A percentile compares a stretch with the other conserved stretches of the same genome.
These are phyloP conservation scores for Azemiops feae DNA, from an alignment of 2,113 vertebrate species.

Conservation along the genomic window DNA sequence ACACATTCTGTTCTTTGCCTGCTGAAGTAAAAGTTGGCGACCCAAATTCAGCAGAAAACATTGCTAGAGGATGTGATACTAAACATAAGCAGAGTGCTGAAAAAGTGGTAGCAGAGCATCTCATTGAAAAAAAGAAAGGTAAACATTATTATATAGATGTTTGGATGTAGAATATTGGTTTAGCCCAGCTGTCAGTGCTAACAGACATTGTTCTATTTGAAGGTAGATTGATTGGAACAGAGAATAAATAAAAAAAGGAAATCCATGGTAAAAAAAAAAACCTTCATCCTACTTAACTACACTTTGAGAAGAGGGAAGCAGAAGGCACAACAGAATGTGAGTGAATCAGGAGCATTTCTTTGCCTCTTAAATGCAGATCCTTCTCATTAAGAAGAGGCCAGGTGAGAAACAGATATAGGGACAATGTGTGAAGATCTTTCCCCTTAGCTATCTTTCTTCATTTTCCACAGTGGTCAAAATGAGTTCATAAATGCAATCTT, in stretches of 20 bases:
- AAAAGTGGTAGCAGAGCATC: neutral
- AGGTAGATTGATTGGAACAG: neutral
- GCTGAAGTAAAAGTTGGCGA: neutral
- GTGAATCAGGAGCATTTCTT: neutral
- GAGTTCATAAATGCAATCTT: neutral
- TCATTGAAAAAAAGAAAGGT: neutral
- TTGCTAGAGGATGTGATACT: neutral
- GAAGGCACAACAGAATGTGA: neutral
- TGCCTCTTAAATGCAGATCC: neutral
- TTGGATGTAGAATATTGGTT: neutral
- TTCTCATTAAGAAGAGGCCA: neutral
- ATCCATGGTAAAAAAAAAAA: neutral
- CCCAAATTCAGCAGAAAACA: neutral
- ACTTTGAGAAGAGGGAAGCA: neutral
- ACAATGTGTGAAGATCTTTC: neutral
- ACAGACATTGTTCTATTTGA: neutral
- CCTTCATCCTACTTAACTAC: neutral
- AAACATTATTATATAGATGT: neutral
- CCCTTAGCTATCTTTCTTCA: neutral
- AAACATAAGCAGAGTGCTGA: neutral
- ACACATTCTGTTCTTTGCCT: neutral
- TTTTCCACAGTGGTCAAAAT: neutral
- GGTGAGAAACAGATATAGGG: neutral
- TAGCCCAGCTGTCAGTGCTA: neutral
- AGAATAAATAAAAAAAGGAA: neutral